Conservation (phyloP, 2,113 vertebrate species). For the Neoarius graeffei region DNA sequence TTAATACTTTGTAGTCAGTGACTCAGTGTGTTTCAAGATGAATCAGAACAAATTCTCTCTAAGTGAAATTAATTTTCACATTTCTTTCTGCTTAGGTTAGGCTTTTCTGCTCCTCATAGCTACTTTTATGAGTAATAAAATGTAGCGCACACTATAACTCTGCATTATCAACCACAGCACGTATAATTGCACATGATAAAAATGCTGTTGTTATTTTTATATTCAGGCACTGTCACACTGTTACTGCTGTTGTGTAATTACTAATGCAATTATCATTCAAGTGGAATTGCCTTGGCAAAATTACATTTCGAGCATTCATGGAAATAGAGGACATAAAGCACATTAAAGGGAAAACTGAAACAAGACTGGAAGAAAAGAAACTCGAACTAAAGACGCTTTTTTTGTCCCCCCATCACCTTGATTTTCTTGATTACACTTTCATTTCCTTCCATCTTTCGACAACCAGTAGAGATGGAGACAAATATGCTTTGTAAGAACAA, state of each 20-base stretch:
- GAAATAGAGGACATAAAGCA: not conserved
- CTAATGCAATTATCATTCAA: not conserved
- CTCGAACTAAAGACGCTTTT: not conserved
- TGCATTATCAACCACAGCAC: not conserved
- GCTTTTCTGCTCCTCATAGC: not conserved
- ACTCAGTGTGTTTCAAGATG: not conserved
- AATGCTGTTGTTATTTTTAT: not conserved
- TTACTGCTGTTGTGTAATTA: constrained; percentile 5
- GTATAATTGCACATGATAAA: not conserved
- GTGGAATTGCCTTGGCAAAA: not conserved
- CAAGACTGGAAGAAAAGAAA: not conserved
- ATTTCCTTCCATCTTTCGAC: not conserved
- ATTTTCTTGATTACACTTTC: constrained; percentile 7
- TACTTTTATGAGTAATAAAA: constrained; percentile 3
- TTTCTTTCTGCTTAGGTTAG: not conserved
- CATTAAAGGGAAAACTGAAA: not conserved
- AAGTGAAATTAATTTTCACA: not conserved
- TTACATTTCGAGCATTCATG: not conserved
- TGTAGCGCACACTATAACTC: not conserved
- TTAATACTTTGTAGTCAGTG: not conserved
- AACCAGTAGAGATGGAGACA: not conserved
- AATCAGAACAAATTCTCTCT: not conserved
- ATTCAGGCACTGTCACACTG: not conserved
- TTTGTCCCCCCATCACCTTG: not conserved
- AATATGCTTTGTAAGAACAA: constrained; percentile 19